A percentile compares a stretch with the other conserved stretches of the same genome.
These are phyloP conservation scores for Chloromyia formosa DNA, from an alignment of 2,888 invertebrate species.

Conservation along the genomic window DNA sequence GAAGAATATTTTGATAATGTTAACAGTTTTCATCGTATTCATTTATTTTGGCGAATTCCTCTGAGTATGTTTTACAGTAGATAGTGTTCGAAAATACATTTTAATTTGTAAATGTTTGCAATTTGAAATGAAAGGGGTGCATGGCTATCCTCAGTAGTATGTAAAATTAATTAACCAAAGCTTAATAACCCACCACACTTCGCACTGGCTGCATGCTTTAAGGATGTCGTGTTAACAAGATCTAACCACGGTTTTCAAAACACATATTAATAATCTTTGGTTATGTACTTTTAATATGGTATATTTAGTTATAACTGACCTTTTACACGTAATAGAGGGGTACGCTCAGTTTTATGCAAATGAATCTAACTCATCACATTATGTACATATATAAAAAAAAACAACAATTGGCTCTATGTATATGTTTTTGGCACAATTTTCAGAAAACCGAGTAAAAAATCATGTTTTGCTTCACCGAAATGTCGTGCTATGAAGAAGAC, in stretches of 20 bases:
- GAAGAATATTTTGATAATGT: slow-evolving; percentile 33
- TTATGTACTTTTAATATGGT: no score
- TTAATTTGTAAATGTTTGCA: no score
- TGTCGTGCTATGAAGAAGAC: slow-evolving; percentile 74
- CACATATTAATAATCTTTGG: no score
- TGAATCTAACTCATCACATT: slow-evolving; percentile 9
- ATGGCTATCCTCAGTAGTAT: no score
- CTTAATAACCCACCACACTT: no score
- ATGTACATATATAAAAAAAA: neutral
- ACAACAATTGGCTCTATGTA: slow-evolving; percentile 10
- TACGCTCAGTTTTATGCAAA: slow-evolving; percentile 15
- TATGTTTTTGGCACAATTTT: slow-evolving; percentile 48
- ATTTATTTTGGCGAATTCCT: neutral
- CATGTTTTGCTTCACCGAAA: slow-evolving; percentile 53
- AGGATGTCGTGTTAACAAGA: no score
- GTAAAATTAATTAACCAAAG: no score
- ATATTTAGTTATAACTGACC: slow-evolving; percentile 39
- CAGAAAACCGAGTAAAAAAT: slow-evolving; percentile 52
- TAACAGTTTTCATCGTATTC: neutral
- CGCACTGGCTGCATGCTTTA: no score
- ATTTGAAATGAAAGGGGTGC: no score
- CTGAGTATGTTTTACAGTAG: no score
- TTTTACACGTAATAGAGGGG: slow-evolving; percentile 26
- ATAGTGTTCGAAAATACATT: no score
- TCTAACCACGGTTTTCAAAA: no score